Evolutionary conservation across 2,113 vertebrate genomes (phyloP).

Genomic region (Bambusicola thoracicus): DNA sequence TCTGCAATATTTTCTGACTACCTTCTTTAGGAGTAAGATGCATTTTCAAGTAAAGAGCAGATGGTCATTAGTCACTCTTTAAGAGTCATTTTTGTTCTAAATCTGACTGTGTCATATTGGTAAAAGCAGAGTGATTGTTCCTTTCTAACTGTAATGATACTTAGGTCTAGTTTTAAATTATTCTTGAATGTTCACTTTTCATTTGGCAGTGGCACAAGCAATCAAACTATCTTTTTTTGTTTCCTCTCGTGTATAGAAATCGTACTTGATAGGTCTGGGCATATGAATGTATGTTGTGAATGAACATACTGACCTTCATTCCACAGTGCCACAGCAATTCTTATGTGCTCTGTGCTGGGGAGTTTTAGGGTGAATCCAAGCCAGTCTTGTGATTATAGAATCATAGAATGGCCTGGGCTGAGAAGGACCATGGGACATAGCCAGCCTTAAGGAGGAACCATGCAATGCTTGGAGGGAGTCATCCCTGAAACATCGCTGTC

Average conservation of each 20-base stretch:
- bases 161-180: background rate
- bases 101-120: background rate
- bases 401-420: too few relatives aligned
- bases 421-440: background rate
- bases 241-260: background rate
- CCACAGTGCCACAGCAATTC: background rate
- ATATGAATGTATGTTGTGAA: background rate
- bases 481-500: background rate
- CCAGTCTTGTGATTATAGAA: background rate
- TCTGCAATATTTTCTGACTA: background rate
- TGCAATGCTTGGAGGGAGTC: background rate
- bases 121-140: background rate
- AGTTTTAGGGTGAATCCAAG: background rate
- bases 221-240: background rate
- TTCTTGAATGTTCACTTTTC: background rate
- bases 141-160: background rate
- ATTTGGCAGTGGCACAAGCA: background rate
- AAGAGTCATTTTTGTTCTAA: background rate
- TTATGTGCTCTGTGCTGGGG: background rate
- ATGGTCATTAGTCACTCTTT: background rate
- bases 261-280: background rate
- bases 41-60: background rate
- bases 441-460: background rate
- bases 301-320: background rate
- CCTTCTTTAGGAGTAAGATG: background rate